Evolutionary conservation across 1,140 invertebrate species (phyloP), one percentile per base, ranked within the genome.

Genomic region (Coptotermes formosanus): DNA sequence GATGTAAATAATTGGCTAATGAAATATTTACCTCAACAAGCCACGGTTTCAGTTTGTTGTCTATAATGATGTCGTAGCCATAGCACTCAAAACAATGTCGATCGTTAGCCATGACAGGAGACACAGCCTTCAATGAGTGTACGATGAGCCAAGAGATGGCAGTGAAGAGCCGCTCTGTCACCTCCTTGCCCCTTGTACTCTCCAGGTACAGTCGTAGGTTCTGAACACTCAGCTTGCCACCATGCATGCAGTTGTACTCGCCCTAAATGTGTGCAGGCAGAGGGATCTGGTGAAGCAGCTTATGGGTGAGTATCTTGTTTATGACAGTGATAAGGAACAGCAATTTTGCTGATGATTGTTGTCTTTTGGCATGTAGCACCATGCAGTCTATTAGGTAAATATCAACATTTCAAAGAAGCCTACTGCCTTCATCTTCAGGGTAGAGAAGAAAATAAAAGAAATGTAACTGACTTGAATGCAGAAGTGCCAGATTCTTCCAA

Each of bases 221-320:
- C 89, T 98, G 95, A 8, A 99, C 95, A 83, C 96, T 97, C 93
- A 98, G 95, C 92, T 99, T 99, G 0, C 98, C 98, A 9, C 98
- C 98, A 89, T 99, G 98, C 85, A 98, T 93, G 88, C 94, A 96
- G 90, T 99, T 99, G 89, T 99, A 99, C 89, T 99, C 98, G 25
- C 97, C 96, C 96, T 97, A 85, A n/a, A 75, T 30, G 7, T 75
- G n/a, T 75, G 14, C 64, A 75, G 14, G 52, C 83, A 87, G 3
- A 88, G 88, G 69, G 30, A 69, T 82, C 8, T 43, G 84, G 82
- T 82, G 52, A 21, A 55, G 52, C 14, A 16, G 19, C 19, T 21
- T 55, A 55, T 55, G 19, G 19, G 14, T 9, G 9, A 16, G 7
- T 55, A 16, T 21, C 52, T 55, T 55, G 3, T 21, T 55, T 19